Percentiles rank a stretch among this genome's conserved stretches.
These are phyloP conservation scores for Chloebia gouldiae DNA, from an alignment of 2,113 vertebrate species.

Conservation along the genomic window DNA sequence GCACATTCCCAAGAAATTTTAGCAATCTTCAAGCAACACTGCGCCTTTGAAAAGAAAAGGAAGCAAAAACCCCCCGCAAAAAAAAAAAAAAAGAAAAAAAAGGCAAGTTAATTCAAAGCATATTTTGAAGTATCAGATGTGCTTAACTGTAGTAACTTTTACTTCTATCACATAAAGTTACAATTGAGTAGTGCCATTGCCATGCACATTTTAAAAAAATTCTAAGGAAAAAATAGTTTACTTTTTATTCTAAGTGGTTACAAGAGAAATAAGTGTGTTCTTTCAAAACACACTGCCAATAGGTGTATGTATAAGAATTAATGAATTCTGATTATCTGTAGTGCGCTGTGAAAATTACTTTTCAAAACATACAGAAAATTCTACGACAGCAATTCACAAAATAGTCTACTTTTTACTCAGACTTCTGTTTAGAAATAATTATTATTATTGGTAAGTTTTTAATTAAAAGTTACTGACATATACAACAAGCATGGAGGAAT, in stretches of 20 bases:
- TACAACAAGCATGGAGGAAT: background rate
- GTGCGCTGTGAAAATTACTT: background rate
- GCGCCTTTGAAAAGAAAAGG: slow-evolving; percentile 46
- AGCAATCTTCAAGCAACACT: slow-evolving; percentile 38
- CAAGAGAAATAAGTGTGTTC: background rate
- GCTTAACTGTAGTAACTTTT: background rate
- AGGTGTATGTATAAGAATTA: fast-evolving
- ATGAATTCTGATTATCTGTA: background rate
- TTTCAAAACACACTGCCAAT: background rate
- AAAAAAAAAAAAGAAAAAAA: background rate
- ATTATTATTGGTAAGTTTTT: background rate
- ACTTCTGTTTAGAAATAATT: background rate
- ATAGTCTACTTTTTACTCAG: background rate
- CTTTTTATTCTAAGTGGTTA: background rate
- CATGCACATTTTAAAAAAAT: background rate
- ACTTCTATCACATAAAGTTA: background rate
- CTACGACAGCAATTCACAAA: background rate
- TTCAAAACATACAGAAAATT: background rate
- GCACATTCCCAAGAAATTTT: slow-evolving; percentile 49
- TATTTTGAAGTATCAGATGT: slow-evolving; percentile 24
- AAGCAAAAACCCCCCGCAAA: background rate
- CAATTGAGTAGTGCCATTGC: background rate
- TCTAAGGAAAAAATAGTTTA: background rate
- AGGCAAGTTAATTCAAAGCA: slow-evolving; percentile 45
- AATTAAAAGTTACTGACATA: background rate